A percentile compares a stretch with the other conserved stretches of the same genome.
These are phyloP conservation scores for Oncopodura yosiiana DNA, from an alignment of 1,140 invertebrate species.

Conservation along the genomic window DNA sequence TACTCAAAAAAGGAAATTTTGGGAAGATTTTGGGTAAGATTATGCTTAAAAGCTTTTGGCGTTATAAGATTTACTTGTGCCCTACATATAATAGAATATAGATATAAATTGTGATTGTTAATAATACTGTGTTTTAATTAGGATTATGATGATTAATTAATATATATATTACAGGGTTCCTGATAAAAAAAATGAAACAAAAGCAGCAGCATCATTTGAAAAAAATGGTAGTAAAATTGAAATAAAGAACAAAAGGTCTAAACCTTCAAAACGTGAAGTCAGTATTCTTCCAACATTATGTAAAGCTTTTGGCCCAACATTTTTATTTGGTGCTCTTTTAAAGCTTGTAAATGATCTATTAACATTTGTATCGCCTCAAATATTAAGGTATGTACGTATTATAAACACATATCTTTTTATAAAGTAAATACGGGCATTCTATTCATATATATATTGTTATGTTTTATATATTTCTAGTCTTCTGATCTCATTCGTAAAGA, in stretches of 20 bases:
- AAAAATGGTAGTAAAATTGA: constrained; percentile 5
- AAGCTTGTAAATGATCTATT: constrained; percentile 49
- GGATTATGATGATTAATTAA: background rate
- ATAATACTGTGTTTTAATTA: background rate
- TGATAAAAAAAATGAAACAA: background rate
- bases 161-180: constrained; percentile 8
- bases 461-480: constrained; percentile 46
- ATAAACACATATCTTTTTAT: no score
- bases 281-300: constrained; percentile 41
- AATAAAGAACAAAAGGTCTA: background rate
- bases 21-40: constrained; percentile 48
- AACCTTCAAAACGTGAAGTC: background rate
- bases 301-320: constrained; percentile 44
- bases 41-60: background rate
- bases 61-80: background rate
- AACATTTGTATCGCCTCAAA: constrained; percentile 49
- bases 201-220: constrained; percentile 3
- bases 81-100: background rate
- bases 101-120: background rate
- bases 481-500: constrained; percentile 56
- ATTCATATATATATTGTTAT: background rate
- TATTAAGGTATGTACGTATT: constrained; percentile 44
- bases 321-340: constrained; percentile 43
- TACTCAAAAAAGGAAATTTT: constrained; percentile 43
- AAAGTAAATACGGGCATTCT: constrained; percentile 26